Evolutionary conservation across 2,113 vertebrate species (phyloP), one percentile per base, ranked within the genome.

Genomic region (Myanophis thanlyinensis): DNA sequence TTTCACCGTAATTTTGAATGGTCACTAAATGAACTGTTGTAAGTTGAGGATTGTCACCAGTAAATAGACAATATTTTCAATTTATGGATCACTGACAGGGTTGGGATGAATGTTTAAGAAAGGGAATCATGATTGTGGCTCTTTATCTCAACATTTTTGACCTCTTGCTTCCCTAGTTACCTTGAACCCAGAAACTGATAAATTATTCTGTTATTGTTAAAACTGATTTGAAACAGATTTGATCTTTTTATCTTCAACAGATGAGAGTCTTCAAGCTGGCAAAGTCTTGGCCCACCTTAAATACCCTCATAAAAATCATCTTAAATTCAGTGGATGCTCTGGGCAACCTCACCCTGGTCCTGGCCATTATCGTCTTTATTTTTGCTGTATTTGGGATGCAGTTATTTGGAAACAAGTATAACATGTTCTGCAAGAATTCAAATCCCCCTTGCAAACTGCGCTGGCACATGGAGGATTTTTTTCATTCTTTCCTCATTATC

Each of bases 381-480:
- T 99, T 99, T 5, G 99, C 99, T 1, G 98, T 99, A 96, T 99
- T 99, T 73, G 99, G 99, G 92, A 97, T 99, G 98, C 99, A 99
- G 94, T 98, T 99, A 18, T 99, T 99, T 27, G 99, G 98, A 10
- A 98, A 97, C 22, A 96, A 49, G 94, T 99, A 99, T 93, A 93
- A 53, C 85, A 90, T 94, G 1, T 96, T 96, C 5, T 97, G 98
- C 51, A 35, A 73, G 15, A 97, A 96, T 54, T 97, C 98, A 52
- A 87, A 35, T 30, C 85, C 91, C 0, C 93, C 95, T 20, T 97
- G 98, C 46, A 95, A 96, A 3, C 98, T 97, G 0, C 98, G 99
- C 27, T 99, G 99, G 99, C 99, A 99, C 97, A 99, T 99, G 99
- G 96, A 97, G 10, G 99, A 99, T 96, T 99, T 99, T 96, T 99